phyloP scores from a whole-genome alignment of 2,888 invertebrate species.

The Tiliacea citrago region DNA sequence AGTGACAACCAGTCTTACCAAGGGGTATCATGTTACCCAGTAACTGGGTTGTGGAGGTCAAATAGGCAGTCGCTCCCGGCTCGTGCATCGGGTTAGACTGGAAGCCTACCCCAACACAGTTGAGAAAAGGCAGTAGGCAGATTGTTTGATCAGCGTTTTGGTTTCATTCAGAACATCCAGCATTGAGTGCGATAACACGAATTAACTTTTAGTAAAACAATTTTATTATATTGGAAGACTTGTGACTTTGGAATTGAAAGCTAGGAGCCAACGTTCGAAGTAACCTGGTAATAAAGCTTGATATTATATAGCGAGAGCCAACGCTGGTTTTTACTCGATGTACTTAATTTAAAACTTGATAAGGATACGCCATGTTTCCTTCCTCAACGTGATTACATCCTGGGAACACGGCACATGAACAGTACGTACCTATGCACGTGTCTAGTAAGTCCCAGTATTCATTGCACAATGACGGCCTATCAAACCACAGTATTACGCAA shows the following conservation, averaged over 20 bases:
- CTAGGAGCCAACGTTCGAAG: neutral
- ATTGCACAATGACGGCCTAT: neutral
- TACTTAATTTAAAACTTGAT: neutral
- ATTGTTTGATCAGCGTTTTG: neutral
- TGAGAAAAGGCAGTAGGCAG: too few relatives aligned
- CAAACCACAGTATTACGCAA: neutral
- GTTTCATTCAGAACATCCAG: neutral
- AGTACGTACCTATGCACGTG: neutral
- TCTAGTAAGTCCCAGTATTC: neutral
- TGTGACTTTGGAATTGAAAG: neutral
- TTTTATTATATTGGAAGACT: neutral
- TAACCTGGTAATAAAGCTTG: neutral
- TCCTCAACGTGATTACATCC: conserved; percentile 33
- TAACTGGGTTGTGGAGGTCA: neutral
- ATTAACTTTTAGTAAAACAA: neutral
- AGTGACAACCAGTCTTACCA: too few relatives aligned
- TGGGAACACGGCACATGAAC: neutral
- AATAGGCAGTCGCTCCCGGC: neutral
- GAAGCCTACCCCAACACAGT: neutral
- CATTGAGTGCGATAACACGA: neutral
- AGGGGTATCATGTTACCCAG: neutral
- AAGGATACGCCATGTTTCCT: conserved; percentile 11
- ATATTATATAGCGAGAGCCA: neutral
- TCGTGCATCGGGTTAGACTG: neutral
- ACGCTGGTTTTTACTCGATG: neutral